Conservation (phyloP, 1,140 invertebrate species). For the Chelonus insularis region DNA sequence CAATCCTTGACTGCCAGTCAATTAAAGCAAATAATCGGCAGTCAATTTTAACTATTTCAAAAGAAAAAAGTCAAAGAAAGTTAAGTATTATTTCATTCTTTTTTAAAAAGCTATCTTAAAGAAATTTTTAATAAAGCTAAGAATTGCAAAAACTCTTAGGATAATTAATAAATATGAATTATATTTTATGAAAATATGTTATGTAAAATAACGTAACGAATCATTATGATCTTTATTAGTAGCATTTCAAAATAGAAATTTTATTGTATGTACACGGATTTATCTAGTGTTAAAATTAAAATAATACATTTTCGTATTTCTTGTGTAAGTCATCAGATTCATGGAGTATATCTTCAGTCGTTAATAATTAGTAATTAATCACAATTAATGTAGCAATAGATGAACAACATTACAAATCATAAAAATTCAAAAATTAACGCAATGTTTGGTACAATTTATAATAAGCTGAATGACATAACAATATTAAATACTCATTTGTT, state of each 20-base stretch:
- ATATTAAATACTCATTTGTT: not conserved
- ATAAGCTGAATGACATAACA: not conserved
- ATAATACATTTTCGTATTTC: not conserved
- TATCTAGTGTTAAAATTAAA: not conserved
- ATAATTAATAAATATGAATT: not conserved
- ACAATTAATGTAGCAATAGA: not conserved
- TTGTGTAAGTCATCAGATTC: not conserved
- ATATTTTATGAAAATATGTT: not conserved
- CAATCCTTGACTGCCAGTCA: conserved; percentile 40
- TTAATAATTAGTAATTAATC: conserved; percentile 1
- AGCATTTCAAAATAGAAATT: conserved; percentile 5
- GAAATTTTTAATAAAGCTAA: not conserved
- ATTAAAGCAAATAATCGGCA: conserved; percentile 43
- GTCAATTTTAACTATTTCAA: conserved; percentile 6
- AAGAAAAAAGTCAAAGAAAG: not conserved
- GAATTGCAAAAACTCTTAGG: not conserved
- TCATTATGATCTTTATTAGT: not conserved
- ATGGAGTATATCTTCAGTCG: not conserved
- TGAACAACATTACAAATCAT: not conserved
- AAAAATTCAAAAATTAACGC: not conserved
- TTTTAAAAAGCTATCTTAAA: not conserved
- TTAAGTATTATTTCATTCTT: not conserved
- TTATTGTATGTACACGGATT: conserved; percentile 6
- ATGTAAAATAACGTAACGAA: not conserved
- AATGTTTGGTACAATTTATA: not conserved